These are phyloP conservation scores for Cerastis leucographa DNA, from an alignment of 2,888 invertebrate genomes.

Conservation along the genomic window DNA sequence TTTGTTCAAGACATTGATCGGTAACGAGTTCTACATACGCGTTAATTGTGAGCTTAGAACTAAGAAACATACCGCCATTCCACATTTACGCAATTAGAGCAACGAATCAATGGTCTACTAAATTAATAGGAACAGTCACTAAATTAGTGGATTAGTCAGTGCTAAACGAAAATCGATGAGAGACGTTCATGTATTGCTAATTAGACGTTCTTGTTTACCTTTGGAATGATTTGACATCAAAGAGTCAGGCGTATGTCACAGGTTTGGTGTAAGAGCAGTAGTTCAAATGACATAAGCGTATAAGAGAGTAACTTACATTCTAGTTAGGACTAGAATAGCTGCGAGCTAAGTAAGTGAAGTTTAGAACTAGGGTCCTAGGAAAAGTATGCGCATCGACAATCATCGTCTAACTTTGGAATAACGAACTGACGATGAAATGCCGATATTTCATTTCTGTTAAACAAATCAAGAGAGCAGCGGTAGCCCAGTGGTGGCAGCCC, in stretches of 20 bases:
- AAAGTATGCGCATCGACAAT: neutral
- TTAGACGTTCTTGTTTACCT: constrained; percentile 84
- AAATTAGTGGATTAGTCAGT: constrained; percentile 80
- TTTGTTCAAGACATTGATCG: constrained; percentile 43
- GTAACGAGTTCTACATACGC: constrained; percentile 39
- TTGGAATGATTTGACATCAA: constrained; percentile 84
- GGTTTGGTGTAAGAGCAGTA: neutral
- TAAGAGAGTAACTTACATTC: neutral
- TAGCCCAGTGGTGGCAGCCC: too few relatives aligned
- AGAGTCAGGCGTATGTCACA: constrained; percentile 69
- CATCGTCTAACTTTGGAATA: neutral
- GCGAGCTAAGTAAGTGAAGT: neutral
- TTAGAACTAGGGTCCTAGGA: neutral
- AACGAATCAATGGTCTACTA: constrained; percentile 71
- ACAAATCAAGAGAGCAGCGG: too few relatives aligned
- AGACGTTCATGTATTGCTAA: constrained; percentile 83
- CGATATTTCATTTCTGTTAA: too few relatives aligned
- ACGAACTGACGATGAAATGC: too few relatives aligned
- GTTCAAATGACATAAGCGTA: neutral
- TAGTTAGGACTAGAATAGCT: neutral
- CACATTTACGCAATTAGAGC: constrained; percentile 65
- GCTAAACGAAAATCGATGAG: constrained; percentile 78
- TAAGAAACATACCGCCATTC: constrained; percentile 47
- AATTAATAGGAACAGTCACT: constrained; percentile 80
- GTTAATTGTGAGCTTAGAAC: constrained; percentile 50